phyloP scores from a whole-genome alignment of 2,888 invertebrate species.

The Sminthurinus aureus region DNA sequence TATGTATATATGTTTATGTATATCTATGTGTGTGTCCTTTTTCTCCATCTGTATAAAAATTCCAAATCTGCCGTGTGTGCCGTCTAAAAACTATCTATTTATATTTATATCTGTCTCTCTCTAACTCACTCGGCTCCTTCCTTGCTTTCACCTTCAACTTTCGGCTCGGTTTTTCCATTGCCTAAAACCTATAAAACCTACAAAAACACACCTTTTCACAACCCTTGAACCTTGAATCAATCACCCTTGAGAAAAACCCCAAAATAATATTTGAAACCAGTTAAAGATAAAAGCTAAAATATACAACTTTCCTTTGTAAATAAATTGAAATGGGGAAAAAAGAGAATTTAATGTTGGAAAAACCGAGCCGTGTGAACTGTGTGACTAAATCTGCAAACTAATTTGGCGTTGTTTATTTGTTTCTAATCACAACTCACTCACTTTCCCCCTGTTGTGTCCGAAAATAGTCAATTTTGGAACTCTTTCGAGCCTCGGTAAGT shows the following conservation, averaged over 20 bases:
- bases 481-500: constrained; percentile 98
- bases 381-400: constrained; percentile 54
- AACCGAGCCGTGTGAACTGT: constrained; percentile 38
- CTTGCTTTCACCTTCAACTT: constrained; percentile 58
- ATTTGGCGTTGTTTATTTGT: constrained; percentile 60
- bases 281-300: too few species aligned
- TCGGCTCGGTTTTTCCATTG: constrained; percentile 42
- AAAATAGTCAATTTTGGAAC: constrained; percentile 94
- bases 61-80: constrained; percentile 57
- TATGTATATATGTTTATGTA: constrained; percentile 42
- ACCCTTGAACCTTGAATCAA: too few species aligned
- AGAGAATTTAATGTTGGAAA: background rate
- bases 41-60: constrained; percentile 55
- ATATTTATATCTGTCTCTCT: constrained; percentile 43
- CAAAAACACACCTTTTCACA: too few species aligned
- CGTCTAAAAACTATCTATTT: constrained; percentile 53
- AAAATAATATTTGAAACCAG: too few species aligned
- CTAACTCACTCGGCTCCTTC: constrained; percentile 59
- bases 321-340: too few species aligned
- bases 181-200: too few species aligned
- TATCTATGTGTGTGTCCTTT: constrained; percentile 57
- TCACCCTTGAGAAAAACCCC: too few species aligned
- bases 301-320: background rate
- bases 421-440: constrained; percentile 60
- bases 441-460: constrained; percentile 59